Evolutionary conservation across 1,140 invertebrate genomes (phyloP).

Genomic region (Campoletis sonorensis): DNA sequence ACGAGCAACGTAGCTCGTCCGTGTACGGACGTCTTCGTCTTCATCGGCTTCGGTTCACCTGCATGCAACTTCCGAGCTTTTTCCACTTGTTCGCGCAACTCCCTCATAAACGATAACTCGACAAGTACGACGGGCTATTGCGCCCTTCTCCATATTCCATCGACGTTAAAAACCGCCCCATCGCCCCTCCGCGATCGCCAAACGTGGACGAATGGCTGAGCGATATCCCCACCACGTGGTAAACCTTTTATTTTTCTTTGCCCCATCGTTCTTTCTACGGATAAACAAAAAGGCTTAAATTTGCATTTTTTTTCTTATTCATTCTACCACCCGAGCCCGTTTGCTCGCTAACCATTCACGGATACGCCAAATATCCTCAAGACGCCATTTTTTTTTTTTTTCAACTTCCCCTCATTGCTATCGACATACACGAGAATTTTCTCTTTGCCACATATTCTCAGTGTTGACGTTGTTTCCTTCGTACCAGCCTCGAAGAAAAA

Average conservation of each 20-base stretch:
- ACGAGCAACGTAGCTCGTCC: conserved; percentile 52
- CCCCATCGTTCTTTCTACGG: background rate
- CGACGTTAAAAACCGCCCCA: conserved; percentile 33
- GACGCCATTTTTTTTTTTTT: background rate
- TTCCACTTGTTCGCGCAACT: conserved; percentile 26
- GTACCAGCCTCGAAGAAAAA: background rate
- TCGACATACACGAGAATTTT: background rate
- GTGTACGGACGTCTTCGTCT: conserved; percentile 47
- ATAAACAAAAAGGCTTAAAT: background rate
- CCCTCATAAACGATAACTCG: conserved; percentile 1
- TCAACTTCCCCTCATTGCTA: background rate
- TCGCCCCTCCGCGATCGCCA: conserved; percentile 55
- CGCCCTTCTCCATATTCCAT: conserved; percentile 23
- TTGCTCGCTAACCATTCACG: background rate
- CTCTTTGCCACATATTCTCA: conserved; percentile 6
- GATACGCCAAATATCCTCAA: background rate
- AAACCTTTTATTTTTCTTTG: conserved; percentile 54
- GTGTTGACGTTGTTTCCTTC: background rate
- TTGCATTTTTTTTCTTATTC: background rate
- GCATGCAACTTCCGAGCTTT: conserved; percentile 15
- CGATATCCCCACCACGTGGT: conserved; percentile 60
- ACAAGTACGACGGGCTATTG: conserved; percentile 11
- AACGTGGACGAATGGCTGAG: conserved; percentile 71
- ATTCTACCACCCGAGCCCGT: background rate
- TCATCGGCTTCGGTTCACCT: conserved; percentile 34